These are phyloP conservation scores for Geotrypetes seraphini DNA, from an alignment of 2,797 vertebrate genomes.

Conservation along the genomic window DNA sequence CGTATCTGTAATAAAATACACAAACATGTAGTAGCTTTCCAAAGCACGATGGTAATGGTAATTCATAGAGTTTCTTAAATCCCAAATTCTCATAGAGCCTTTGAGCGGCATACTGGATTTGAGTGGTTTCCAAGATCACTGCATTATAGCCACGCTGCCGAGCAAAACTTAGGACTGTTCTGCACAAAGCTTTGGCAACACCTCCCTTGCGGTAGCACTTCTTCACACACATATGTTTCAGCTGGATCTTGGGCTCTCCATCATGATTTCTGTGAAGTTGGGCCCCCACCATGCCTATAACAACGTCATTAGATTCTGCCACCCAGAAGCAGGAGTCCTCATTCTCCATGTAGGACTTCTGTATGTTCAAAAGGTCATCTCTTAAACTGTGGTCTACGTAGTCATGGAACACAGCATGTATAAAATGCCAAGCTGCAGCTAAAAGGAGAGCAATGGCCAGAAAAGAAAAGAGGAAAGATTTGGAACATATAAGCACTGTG, in stretches of 20 bases:
- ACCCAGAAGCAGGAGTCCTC: slow-evolving; percentile 32
- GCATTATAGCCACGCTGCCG: slow-evolving; percentile 14
- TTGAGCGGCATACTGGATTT: slow-evolving; percentile 25
- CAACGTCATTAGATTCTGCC: slow-evolving; percentile 9
- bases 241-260: slow-evolving; percentile 17
- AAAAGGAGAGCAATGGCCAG: not conserved
- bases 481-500: not conserved
- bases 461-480: not conserved
- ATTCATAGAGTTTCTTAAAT: slow-evolving; percentile 20
- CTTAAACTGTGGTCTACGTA: slow-evolving; percentile 4
- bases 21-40: slow-evolving; percentile 18
- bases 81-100: slow-evolving; percentile 33
- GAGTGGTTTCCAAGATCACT: slow-evolving; percentile 26
- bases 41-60: slow-evolving; percentile 12
- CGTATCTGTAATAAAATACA: slow-evolving; percentile 23
- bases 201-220: slow-evolving; percentile 12
- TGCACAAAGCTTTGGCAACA: slow-evolving; percentile 14
- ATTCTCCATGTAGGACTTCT: slow-evolving; percentile 22
- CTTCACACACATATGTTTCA: slow-evolving; percentile 29
- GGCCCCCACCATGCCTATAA: slow-evolving; percentile 27
- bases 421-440: no score
- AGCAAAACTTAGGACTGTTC: slow-evolving; percentile 22
- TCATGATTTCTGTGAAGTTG: slow-evolving; percentile 2
- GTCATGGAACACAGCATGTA: fast-evolving
- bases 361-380: slow-evolving; percentile 29